A percentile compares a stretch with the other conserved stretches of the same genome.
Evolutionary conservation across 2,797 vertebrate species (phyloP).

Genomic region (Coluber constrictor): DNA sequence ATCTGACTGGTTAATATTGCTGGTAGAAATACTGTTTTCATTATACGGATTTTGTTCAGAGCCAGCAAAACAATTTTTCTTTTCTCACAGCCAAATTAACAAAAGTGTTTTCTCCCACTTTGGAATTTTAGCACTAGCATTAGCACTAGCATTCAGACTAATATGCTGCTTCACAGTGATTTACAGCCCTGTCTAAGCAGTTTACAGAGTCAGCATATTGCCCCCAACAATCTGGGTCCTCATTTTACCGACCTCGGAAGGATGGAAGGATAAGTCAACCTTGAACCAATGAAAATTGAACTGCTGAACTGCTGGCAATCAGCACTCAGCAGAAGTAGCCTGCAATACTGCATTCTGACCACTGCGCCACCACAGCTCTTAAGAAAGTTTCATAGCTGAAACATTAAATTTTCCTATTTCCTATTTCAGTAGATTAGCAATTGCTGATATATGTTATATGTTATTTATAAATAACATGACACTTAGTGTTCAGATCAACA

Average conservation of each 20-base stretch:
- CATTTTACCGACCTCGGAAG: not conserved
- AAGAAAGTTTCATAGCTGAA: not conserved
- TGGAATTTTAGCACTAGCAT: not conserved
- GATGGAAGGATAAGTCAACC: not conserved
- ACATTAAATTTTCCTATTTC: not conserved
- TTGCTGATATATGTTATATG: too few relatives aligned
- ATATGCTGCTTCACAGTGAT: not conserved
- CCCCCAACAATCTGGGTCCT: not conserved
- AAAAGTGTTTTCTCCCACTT: not conserved
- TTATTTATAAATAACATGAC: constrained; percentile 21
- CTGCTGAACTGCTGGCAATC: not conserved
- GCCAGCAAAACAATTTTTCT: not conserved
- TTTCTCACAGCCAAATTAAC: not conserved
- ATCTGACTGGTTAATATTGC: not conserved
- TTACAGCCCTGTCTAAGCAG: not conserved
- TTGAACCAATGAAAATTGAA: not conserved
- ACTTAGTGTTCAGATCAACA: not conserved
- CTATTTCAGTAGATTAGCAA: too few relatives aligned
- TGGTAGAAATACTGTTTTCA: not conserved
- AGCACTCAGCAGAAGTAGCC: not conserved
- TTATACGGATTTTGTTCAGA: not conserved
- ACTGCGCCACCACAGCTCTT: not conserved
- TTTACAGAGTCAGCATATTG: not conserved
- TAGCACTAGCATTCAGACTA: too few relatives aligned
- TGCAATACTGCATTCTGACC: not conserved